These are phyloP conservation scores for Amitus sp. DNA, from an alignment of 2,888 invertebrate genomes.

Conservation along the genomic window DNA sequence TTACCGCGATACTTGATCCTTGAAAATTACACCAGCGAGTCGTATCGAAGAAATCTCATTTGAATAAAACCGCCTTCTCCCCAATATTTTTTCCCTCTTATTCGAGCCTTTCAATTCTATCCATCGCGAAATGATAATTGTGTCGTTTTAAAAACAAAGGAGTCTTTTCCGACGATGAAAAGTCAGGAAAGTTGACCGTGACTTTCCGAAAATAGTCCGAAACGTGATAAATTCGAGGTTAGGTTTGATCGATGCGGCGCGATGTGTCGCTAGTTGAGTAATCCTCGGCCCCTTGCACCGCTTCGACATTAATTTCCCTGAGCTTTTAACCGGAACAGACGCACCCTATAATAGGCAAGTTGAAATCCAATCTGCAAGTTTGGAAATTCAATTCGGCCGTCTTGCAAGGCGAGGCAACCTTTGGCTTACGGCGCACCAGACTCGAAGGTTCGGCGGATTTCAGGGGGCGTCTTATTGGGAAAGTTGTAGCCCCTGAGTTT, in stretches of 20 bases:
- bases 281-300: slow-evolving; percentile 62
- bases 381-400: slow-evolving; percentile 66
- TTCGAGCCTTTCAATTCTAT: background rate
- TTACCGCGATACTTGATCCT: background rate
- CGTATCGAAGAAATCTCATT: slow-evolving; percentile 40
- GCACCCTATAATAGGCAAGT: slow-evolving; percentile 67
- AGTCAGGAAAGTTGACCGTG: no score
- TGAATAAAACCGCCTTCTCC: slow-evolving; percentile 32
- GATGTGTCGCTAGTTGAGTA: slow-evolving; percentile 52
- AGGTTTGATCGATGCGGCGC: background rate
- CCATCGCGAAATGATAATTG: background rate
- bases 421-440: slow-evolving; percentile 34
- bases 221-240: no score
- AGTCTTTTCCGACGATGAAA: no score
- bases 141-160: no score
- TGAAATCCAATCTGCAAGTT: slow-evolving; percentile 67
- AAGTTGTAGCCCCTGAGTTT: background rate
- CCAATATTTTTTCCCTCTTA: slow-evolving; percentile 1
- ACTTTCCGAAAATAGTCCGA: no score
- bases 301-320: slow-evolving; percentile 65
- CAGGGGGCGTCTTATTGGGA: slow-evolving; percentile 1
- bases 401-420: slow-evolving; percentile 51
- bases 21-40: slow-evolving; percentile 33
- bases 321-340: slow-evolving; percentile 66
- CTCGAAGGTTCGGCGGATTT: slow-evolving; percentile 1